Conservation (phyloP, 2,888 invertebrate species). For the Germaria angustata region DNA sequence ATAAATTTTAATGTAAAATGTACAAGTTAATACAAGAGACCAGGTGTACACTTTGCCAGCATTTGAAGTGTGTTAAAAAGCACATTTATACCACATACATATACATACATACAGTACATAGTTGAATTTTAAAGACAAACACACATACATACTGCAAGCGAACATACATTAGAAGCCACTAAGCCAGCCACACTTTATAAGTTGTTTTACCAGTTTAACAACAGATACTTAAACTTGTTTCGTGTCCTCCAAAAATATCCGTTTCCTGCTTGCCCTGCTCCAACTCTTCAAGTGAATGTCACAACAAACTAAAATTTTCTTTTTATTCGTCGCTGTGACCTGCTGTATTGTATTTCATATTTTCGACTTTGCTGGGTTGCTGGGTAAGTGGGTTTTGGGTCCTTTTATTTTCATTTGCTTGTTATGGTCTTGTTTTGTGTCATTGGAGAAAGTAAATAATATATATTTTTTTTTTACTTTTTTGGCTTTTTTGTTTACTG, state of each 20-base stretch:
- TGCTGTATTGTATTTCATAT: background rate
- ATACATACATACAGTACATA: background rate
- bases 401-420: slow-evolving; percentile 59
- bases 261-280: slow-evolving; percentile 21
- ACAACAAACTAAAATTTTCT: slow-evolving; percentile 16
- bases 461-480: background rate
- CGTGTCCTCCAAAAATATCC: slow-evolving; percentile 52
- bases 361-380: background rate
- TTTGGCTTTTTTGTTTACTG: background rate
- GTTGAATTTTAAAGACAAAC: too few relatives aligned
- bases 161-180: slow-evolving; percentile 2
- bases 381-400: background rate
- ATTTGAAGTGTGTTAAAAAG: slow-evolving; percentile 47
- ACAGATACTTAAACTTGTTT: slow-evolving; percentile 59
- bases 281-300: slow-evolving; percentile 10
- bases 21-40: slow-evolving; percentile 27
- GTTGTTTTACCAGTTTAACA: slow-evolving; percentile 47
- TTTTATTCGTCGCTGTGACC: background rate
- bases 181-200: slow-evolving; percentile 37
- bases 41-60: slow-evolving; percentile 61
- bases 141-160: background rate
- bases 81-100: slow-evolving; percentile 21
- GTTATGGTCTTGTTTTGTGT: slow-evolving; percentile 61
- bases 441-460: slow-evolving; percentile 48
- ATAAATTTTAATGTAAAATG: slow-evolving; percentile 29